Percentiles rank a stretch among this genome's conserved stretches.
Evolutionary conservation across 2,797 vertebrate species (phyloP).

Genomic region (Liasis olivaceus): DNA sequence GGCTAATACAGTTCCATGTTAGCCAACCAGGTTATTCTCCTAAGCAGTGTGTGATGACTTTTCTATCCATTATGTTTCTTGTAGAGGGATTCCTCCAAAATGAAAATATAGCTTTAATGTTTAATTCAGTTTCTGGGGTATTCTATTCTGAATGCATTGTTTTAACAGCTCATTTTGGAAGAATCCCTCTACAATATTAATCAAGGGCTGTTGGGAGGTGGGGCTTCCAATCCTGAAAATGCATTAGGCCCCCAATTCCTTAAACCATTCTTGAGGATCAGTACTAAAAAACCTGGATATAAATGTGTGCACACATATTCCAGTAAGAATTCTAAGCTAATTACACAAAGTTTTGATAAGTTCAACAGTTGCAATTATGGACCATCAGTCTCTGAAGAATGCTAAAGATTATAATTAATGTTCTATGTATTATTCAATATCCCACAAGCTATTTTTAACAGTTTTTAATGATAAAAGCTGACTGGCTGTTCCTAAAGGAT

Average conservation of each 20-base stretch:
- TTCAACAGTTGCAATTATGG: not conserved
- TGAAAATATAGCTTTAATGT: too few species aligned
- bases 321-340: not conserved
- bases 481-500: not conserved
- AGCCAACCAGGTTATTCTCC: too few species aligned
- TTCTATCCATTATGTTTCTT: too few species aligned
- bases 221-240: not conserved
- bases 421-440: not conserved
- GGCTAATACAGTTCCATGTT: too few species aligned
- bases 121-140: too few species aligned
- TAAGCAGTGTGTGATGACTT: too few species aligned
- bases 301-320: not conserved
- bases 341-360: not conserved
- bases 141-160: too few species aligned
- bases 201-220: not conserved
- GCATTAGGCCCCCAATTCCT: not conserved
- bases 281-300: not conserved
- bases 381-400: not conserved
- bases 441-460: not conserved
- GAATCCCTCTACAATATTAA: not conserved
- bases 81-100: too few species aligned
- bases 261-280: not conserved
- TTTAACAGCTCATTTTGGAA: not conserved
- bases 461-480: not conserved
- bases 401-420: not conserved